These are phyloP conservation scores for Tanaodytes sp. DNA, from an alignment of 2,888 invertebrate genomes.

Conservation along the genomic window DNA sequence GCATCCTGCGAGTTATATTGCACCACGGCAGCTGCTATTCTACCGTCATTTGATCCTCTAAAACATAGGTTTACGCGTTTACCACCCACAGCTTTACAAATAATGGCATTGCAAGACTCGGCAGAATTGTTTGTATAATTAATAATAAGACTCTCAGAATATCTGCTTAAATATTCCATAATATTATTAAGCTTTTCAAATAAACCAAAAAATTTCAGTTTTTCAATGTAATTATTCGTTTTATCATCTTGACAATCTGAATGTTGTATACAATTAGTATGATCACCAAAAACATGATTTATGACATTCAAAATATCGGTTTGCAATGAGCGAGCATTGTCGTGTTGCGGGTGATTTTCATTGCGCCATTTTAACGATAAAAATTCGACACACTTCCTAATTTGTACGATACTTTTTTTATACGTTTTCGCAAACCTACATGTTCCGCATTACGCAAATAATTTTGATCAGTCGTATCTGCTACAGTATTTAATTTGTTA, in stretches of 20 bases:
- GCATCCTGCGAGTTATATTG: conserved; percentile 8
- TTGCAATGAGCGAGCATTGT: neutral
- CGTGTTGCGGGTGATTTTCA: neutral
- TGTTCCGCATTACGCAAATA: neutral
- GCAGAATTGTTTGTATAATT: conserved; percentile 29
- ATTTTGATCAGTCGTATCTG: neutral
- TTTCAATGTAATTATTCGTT: neutral
- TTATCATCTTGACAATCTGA: neutral
- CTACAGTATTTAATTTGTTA: conserved; percentile 21
- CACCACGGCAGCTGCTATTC: conserved; percentile 7
- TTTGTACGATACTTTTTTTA: neutral
- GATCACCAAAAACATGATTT: conserved; percentile 35
- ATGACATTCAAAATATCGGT: conserved; percentile 31
- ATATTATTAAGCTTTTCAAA: conserved; percentile 5
- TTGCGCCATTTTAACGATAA: conserved; percentile 10
- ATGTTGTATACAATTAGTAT: conserved; percentile 12
- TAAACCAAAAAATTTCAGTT: conserved; percentile 14
- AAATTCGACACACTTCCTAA: neutral
- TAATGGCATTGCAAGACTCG: conserved; percentile 27
- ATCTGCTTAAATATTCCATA: conserved; percentile 14
- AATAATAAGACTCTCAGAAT: conserved; percentile 23
- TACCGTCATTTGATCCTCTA: conserved; percentile 14
- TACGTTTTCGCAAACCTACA: neutral
- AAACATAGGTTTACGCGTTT: conserved; percentile 28
- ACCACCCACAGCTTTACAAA: conserved; percentile 30